Conservation (phyloP, 2,888 invertebrate species). For the Microplitis deprimator region DNA sequence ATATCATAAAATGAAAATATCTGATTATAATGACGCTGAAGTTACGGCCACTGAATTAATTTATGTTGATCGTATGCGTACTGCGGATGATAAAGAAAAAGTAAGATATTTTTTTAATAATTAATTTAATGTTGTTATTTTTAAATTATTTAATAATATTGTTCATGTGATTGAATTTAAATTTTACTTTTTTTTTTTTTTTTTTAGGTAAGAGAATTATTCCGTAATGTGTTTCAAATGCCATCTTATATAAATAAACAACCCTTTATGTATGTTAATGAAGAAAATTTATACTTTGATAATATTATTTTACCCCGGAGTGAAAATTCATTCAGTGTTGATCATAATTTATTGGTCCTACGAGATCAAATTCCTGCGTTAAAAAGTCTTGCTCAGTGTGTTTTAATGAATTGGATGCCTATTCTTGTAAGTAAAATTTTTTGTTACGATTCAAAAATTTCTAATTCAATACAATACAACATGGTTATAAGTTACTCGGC, state of each 20-base stretch:
- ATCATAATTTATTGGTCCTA: constrained; percentile 71
- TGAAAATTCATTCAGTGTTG: constrained; percentile 68
- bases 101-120: constrained; percentile 69
- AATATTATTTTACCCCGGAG: constrained; percentile 74
- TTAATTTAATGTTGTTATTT: constrained; percentile 8
- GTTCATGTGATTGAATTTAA: not conserved
- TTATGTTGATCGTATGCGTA: constrained; percentile 91
- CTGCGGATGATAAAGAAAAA: constrained; percentile 81
- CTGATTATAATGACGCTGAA: not conserved
- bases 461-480: no score
- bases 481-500: no score
- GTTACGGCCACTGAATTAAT: constrained; percentile 82
- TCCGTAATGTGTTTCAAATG: constrained; percentile 58
- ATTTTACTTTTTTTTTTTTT: constrained; percentile 7
- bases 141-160: constrained; percentile 6
- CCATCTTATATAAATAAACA: constrained; percentile 71
- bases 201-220: constrained; percentile 59
- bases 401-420: constrained; percentile 93
- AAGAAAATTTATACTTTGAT: constrained; percentile 77
- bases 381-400: constrained; percentile 87
- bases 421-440: constrained; percentile 79
- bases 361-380: constrained; percentile 78
- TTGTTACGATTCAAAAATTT: not conserved
- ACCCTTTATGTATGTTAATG: constrained; percentile 76
- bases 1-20: constrained; percentile 69